Percentiles rank a stretch among this genome's conserved stretches.
phyloP scores from a whole-genome alignment of 2,113 vertebrate species.

The Macquaria ambigua region DNA sequence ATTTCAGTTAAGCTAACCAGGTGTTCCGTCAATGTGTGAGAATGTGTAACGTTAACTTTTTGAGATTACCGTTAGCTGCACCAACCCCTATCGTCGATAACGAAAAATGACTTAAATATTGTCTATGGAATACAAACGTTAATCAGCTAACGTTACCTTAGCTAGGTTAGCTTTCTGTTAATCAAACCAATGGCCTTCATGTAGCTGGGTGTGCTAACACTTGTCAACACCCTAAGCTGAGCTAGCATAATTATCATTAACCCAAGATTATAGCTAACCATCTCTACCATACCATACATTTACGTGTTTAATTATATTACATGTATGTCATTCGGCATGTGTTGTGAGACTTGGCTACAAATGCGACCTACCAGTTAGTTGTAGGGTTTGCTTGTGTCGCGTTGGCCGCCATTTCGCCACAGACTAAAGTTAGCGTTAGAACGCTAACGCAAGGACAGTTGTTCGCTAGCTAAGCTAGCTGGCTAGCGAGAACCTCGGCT shows the following conservation, averaged over 20 bases:
- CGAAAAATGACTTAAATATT: neutral
- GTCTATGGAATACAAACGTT: too few species aligned
- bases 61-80: neutral
- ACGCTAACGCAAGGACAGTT: slow-evolving; percentile 47
- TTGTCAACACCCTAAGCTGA: slow-evolving; percentile 17
- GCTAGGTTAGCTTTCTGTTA: neutral
- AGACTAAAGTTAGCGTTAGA: slow-evolving; percentile 26
- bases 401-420: slow-evolving; percentile 87
- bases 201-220: neutral
- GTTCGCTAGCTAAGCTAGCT: slow-evolving; percentile 36
- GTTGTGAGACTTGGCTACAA: fast-evolving
- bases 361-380: slow-evolving; percentile 79
- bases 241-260: neutral
- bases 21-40: too few species aligned
- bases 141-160: neutral
- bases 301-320: too few species aligned
- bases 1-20: neutral
- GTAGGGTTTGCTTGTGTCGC: slow-evolving; percentile 76
- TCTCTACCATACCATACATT: fast-evolving
- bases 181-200: slow-evolving; percentile 8
- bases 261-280: neutral
- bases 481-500: slow-evolving; percentile 39
- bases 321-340: fast-evolving
- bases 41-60: neutral
- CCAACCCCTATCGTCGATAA: too few species aligned